phyloP scores from a whole-genome alignment of 2,888 invertebrate species.

The Girardia tigrina region DNA sequence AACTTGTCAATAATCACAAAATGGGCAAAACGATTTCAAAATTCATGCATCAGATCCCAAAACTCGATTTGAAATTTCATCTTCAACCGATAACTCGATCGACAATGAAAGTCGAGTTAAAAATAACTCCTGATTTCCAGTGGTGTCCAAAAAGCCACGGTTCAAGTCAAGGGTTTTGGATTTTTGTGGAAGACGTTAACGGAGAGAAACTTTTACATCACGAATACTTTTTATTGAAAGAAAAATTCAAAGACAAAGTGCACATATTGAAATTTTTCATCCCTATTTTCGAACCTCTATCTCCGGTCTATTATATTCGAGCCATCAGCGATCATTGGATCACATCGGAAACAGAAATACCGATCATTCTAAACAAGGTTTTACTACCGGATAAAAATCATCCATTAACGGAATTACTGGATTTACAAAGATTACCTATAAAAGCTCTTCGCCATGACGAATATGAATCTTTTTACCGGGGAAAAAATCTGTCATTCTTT shows the following conservation, averaged over 20 bases:
- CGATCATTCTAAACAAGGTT: conserved; percentile 88
- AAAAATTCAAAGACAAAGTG: conserved; percentile 78
- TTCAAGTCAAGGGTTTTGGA: conserved; percentile 57
- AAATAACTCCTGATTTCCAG: conserved; percentile 92
- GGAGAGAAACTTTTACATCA: conserved; percentile 69
- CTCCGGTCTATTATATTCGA: conserved; percentile 85
- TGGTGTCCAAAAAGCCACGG: conserved; percentile 88
- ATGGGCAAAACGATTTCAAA: conserved; percentile 82
- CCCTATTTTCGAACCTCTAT: conserved; percentile 90
- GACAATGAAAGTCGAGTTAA: conserved; percentile 81
- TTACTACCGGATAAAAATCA: conserved; percentile 93
- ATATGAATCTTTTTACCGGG: conserved; percentile 64
- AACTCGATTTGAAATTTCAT: conserved; percentile 82
- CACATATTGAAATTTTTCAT: conserved; percentile 93
- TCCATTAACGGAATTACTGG: conserved; percentile 87
- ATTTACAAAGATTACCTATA: conserved; percentile 80
- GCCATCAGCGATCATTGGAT: conserved; percentile 55
- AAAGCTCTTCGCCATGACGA: conserved; percentile 67
- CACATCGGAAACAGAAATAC: conserved; percentile 81
- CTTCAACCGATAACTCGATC: conserved; percentile 83
- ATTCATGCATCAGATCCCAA: conserved; percentile 78
- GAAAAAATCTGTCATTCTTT: conserved; percentile 77
- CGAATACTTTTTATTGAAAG: conserved; percentile 80
- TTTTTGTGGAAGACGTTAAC: conserved; percentile 57
- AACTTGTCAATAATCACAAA: conserved; percentile 75